These are phyloP conservation scores for Anthopleura sola DNA, from an alignment of 64 coral and sea anemone genomes.

Conservation along the genomic window DNA sequence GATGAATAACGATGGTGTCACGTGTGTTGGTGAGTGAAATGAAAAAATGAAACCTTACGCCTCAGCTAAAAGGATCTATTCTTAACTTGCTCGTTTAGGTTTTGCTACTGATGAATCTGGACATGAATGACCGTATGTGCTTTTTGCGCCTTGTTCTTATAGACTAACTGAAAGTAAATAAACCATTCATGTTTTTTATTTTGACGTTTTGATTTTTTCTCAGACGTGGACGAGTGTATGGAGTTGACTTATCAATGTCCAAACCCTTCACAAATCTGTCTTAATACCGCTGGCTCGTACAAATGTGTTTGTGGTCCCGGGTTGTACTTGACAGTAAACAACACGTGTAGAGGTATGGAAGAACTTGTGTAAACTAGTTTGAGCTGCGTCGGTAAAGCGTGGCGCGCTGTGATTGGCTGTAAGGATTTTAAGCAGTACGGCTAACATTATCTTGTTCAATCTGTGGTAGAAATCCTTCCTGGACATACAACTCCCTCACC, in stretches of 20 bases:
- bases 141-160: no score
- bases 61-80: no score
- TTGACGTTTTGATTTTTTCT: no score
- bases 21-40: conserved; percentile 23
- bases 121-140: no score
- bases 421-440: no score
- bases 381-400: no score
- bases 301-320: conserved; percentile 47
- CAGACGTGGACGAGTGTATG: conserved; percentile 53
- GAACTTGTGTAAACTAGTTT: neutral
- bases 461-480: neutral
- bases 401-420: no score
- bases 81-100: no score
- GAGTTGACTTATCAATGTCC: conserved; percentile 32
- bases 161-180: no score
- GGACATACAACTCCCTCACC: neutral
- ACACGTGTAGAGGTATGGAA: conserved; percentile 45
- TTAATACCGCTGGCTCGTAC: conserved; percentile 53
- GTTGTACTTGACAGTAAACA: conserved; percentile 22
- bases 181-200: no score
- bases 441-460: neutral
- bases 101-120: no score
- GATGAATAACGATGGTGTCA: conserved; percentile 10
- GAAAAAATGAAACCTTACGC: no score
- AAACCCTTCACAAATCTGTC: conserved; percentile 28